Conservation (phyloP, 1,140 invertebrate species). For the Caerostris darwini region DNA sequence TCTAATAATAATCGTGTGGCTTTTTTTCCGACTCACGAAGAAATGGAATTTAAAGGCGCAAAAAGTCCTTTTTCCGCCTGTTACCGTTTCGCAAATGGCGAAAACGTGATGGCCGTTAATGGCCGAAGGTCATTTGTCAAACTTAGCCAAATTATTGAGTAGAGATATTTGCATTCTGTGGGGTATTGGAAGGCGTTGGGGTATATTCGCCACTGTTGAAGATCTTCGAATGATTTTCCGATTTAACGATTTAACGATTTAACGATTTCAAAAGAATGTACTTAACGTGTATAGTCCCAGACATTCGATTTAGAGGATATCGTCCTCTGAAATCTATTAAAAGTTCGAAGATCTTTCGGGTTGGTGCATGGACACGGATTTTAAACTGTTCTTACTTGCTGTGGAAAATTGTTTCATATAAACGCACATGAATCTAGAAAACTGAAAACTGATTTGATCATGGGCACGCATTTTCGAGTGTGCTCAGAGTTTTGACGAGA, state of each 20-base stretch:
- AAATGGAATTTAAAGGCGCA: constrained; percentile 31
- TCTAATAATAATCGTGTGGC: constrained; percentile 44
- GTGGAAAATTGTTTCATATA: no score
- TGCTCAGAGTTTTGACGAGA: no score
- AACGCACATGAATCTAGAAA: no score
- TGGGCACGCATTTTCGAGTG: no score
- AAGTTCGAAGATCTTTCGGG: background rate
- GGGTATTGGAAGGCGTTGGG: background rate
- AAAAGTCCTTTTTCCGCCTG: constrained; percentile 30
- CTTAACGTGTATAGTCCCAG: background rate
- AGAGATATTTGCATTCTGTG: constrained; percentile 15
- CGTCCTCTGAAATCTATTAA: background rate
- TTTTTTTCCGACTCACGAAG: constrained; percentile 15
- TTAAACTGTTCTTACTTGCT: background rate
- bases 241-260: background rate
- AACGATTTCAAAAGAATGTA: background rate
- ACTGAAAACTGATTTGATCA: no score
- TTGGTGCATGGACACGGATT: background rate
- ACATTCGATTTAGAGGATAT: background rate
- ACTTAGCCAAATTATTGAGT: constrained; percentile 29
- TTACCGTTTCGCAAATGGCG: constrained; percentile 25
- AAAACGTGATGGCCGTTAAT: constrained; percentile 41
- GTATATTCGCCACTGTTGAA: background rate
- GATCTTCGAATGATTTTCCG: background rate
- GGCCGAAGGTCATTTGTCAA: constrained; percentile 39